Percentiles rank a stretch among this genome's conserved stretches.
phyloP scores from a whole-genome alignment of 2,113 vertebrate species.

The Gambusia affinis region DNA sequence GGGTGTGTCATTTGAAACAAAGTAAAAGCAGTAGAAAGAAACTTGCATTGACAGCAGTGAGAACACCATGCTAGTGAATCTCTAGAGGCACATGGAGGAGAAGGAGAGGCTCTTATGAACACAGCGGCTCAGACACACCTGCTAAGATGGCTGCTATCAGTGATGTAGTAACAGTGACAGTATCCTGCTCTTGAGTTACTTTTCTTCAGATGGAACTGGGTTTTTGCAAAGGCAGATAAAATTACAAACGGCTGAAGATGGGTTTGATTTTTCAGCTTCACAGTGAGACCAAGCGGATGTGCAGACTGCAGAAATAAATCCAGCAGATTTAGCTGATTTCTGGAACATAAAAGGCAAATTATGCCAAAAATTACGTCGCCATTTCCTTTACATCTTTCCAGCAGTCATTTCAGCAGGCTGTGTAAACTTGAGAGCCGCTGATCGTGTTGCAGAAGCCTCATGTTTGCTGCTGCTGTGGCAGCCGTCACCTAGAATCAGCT shows the following conservation, averaged over 20 bases:
- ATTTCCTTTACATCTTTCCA: too few species aligned
- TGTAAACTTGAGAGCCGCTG: too few species aligned
- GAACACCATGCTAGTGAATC: slow-evolving; percentile 42
- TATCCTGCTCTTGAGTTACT: too few species aligned
- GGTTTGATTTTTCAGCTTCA: neutral
- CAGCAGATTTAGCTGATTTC: neutral
- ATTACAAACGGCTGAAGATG: neutral
- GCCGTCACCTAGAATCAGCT: too few species aligned
- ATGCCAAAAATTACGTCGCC: too few species aligned
- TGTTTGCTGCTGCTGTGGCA: too few species aligned
- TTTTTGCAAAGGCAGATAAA: neutral
- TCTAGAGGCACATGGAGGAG: slow-evolving; percentile 56
- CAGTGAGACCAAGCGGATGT: neutral
- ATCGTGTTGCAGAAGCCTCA: too few species aligned
- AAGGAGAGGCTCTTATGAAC: slow-evolving; percentile 18
- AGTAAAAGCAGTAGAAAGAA: slow-evolving; percentile 30
- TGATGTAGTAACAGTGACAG: too few species aligned
- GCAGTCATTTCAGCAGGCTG: too few species aligned
- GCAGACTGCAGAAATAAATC: neutral
- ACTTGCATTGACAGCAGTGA: slow-evolving; percentile 36
- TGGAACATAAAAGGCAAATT: too few species aligned
- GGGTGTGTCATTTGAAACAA: neutral
- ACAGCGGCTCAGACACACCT: neutral
- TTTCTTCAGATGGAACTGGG: too few species aligned
- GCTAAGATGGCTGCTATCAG: too few species aligned